Percentiles rank a stretch among this genome's conserved stretches.
phyloP scores from a whole-genome alignment of 2,113 vertebrate genomes.

The Ahaetulla prasina region DNA sequence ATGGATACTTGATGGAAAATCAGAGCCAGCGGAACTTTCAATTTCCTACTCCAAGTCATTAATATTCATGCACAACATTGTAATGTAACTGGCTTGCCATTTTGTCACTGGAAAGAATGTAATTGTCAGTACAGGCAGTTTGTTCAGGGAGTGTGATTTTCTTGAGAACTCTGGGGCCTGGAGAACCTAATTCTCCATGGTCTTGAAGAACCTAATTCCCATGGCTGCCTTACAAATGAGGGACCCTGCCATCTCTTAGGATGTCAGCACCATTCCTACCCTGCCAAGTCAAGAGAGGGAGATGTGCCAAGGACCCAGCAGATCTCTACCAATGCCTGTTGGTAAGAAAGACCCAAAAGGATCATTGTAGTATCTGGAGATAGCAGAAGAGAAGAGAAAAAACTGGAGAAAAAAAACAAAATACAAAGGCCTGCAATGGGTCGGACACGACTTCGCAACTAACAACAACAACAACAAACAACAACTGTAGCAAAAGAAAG shows the following conservation, averaged over 20 bases:
- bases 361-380: neutral
- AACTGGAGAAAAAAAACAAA: neutral
- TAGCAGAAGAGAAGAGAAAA: neutral
- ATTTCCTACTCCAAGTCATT: neutral
- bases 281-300: neutral
- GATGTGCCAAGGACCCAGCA: neutral
- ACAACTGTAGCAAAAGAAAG: neutral
- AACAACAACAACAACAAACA: no score
- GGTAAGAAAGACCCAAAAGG: neutral
- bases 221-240: neutral
- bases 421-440: neutral
- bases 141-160: neutral
- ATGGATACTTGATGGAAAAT: fast-evolving
- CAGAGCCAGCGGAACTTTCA: neutral
- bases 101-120: neutral
- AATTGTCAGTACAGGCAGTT: neutral
- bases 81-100: fast-evolving
- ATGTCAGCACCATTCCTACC: neutral
- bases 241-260: neutral
- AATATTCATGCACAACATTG: neutral
- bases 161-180: neutral
- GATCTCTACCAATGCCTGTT: neutral
- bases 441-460: no score
- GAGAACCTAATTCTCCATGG: neutral
- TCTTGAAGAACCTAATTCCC: neutral